Evolutionary conservation across 2,888 invertebrate species (phyloP).

Genomic region (Drosophila sordidula): DNA sequence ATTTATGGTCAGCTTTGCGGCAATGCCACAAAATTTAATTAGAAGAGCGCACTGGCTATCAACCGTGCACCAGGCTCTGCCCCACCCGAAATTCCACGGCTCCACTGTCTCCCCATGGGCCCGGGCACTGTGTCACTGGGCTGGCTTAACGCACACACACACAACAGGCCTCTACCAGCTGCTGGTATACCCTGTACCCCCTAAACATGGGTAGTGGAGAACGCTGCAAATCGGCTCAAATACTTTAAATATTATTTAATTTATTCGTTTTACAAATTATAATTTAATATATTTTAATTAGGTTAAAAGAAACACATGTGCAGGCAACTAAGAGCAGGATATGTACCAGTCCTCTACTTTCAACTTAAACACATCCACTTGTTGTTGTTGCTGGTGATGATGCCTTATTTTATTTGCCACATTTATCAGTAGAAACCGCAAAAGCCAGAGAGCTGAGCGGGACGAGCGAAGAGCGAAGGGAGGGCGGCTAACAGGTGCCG

Average conservation of each 20-base stretch:
- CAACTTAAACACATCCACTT: background rate
- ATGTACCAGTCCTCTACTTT: background rate
- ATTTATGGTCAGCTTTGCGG: constrained; percentile 74
- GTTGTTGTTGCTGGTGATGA: constrained; percentile 35
- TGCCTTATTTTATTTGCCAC: constrained; percentile 67
- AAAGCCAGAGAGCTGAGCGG: constrained; percentile 42
- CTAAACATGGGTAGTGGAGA: too few species aligned
- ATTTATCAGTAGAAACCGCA: constrained; percentile 73
- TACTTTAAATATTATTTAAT: too few species aligned
- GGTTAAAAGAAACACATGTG: too few species aligned
- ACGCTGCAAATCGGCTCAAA: too few species aligned
- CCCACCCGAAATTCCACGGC: too few species aligned
- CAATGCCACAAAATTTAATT: constrained; percentile 71
- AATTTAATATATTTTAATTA: too few species aligned
- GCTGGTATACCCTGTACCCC: too few species aligned
- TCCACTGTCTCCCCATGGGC: background rate
- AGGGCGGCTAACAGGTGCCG: constrained; percentile 59
- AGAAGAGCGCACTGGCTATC: constrained; percentile 41
- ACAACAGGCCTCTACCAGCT: background rate
- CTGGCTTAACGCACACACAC: constrained; percentile 24
- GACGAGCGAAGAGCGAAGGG: background rate
- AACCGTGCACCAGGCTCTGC: constrained; percentile 11
- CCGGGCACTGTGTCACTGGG: background rate
- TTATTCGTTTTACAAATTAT: too few species aligned
- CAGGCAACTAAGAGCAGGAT: too few species aligned